Base-by-base conservation (phyloP, 2,888 invertebrate species). In the Rhagium mordax region DNA sequence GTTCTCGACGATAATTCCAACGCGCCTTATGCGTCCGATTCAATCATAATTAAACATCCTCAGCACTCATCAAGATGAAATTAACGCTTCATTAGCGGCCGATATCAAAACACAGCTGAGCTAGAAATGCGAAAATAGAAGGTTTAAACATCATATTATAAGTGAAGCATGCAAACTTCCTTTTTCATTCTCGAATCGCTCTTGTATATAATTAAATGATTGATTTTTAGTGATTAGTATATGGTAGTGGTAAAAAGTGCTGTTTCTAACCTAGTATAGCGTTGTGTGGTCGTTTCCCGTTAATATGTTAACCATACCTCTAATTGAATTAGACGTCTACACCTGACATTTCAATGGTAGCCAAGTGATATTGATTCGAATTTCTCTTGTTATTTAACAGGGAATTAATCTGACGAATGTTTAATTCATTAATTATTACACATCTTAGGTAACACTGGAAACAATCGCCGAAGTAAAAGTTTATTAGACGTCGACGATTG, bases 271-370 rank as follows among this genome's bases (percentile, higher is more conserved):
- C 67, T 57, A 53, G 51, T 41, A 68, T 74, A 70, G 71, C 70
- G 74, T 71, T 74, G 74, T 74, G 74, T 74, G 74, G 74, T 74
- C 74, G 67, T 48, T 29, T 66, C 70, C 74, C 70, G 74, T 74
- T 74, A 74, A 57, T 67, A 15, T 57, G 41, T 55, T 57, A 51
- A 67, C 67, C 67, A 47, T 57, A 57, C 15, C 41, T 47, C n/a
- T 67, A 67, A 67, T 67, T 67, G 57, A 67, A 67, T 57, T 57
- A 41, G 67, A 67, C 67, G 57, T 41, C 24, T 67, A 27, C 67
- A 67, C 67, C 67, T 67, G 67, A 67, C 48, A 48, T 41, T 64
- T 65, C 65, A 65, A 29, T 67, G 20, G 29, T 21, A 21, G 27
- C 24, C 27, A 33, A 57, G 57, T 16, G 15, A 67, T 15, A 20